Base-by-base conservation (phyloP, 2,797 vertebrate genomes). In the Typhlichthys eigenmanni region DNA sequence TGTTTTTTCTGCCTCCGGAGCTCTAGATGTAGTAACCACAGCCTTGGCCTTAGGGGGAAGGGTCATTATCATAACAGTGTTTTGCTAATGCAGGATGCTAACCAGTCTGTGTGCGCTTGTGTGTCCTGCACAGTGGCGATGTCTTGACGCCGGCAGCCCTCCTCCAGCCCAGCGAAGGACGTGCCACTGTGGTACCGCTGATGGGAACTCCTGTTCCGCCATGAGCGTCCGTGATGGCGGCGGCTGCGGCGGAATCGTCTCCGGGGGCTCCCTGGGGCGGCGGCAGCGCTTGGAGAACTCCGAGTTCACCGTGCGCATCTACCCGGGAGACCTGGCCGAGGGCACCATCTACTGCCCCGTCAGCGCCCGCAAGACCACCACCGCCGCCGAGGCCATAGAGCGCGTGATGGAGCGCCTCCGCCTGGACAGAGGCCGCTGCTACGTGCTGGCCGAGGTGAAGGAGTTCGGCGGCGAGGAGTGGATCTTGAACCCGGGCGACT, bases 401-500 rank as follows among this genome's bases (percentile, higher is more conserved):
- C 88, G 87, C 0, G 94, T 98, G 78, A 96, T 99, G 46, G 89
- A 94, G 7, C 95, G 92, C 72, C 92, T 99, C 64, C 93, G 90
- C 38, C 92, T 99, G 0, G 96, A 99, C 76, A 94, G 95, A 73
- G 93, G 95, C 60, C 95, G 91, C 86, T 97, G 95, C 47, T 99
- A 99, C 0, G 97, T 99, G 58, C 77, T 99, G 19, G 98, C 98
- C 0, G 98, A 99, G 76, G 98, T 99, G 71, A 99, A 98, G 85
- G 98, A 99, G 84, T 99, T 98, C 11, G 98, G 98, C 1, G 98
- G 98, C 43, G 98, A 99, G 75, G 98, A 99, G 89, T 99, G 98
- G 98, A 98, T 99, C 72, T 94, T 99, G 76, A 99, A 98, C 89
- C 97, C 98, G 55, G 92, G 88, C 6, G 98, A 99, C 89, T 97